These are phyloP conservation scores for Benthosema pterotum DNA, from an alignment of 2,797 vertebrate species.

Conservation along the genomic window DNA sequence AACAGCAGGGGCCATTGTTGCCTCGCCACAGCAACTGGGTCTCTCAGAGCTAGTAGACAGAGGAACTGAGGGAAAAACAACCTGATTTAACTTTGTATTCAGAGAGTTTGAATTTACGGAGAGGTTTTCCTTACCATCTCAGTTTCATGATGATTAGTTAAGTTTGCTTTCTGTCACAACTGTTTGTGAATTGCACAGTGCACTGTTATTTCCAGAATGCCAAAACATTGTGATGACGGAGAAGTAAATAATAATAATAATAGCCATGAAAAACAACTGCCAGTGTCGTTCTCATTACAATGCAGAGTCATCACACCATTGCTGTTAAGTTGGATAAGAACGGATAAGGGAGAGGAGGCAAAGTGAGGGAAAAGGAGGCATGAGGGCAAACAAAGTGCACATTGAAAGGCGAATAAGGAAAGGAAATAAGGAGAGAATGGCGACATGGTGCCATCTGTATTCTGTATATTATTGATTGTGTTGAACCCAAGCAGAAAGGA, in stretches of 20 bases:
- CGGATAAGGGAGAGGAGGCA: not conserved
- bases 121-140: slow-evolving; percentile 20
- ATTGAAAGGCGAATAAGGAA: slow-evolving; percentile 2
- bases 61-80: slow-evolving; percentile 30
- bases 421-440: slow-evolving; percentile 36
- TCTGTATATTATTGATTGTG: slow-evolving; percentile 65
- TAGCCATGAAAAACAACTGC: slow-evolving; percentile 40
- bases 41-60: not conserved
- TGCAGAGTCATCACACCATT: slow-evolving; percentile 32
- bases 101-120: slow-evolving; percentile 26
- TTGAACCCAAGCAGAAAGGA: slow-evolving; percentile 57
- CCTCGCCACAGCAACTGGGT: slow-evolving; percentile 28
- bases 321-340: slow-evolving; percentile 1
- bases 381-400: slow-evolving; percentile 13
- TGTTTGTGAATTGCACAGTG: slow-evolving; percentile 22
- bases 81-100: slow-evolving; percentile 44
- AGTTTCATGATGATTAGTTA: slow-evolving; percentile 50
- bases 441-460: slow-evolving; percentile 39
- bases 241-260: slow-evolving; percentile 41
- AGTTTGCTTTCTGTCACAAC: slow-evolving; percentile 40
- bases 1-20: slow-evolving; percentile 72
- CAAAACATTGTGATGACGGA: slow-evolving; percentile 48
- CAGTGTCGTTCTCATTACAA: slow-evolving; percentile 50
- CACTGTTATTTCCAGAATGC: slow-evolving; percentile 37
- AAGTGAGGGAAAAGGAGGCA: slow-evolving; percentile 10